Conservation (phyloP, 2,797 vertebrate genomes). For the Odontamblyopus lacepedii region DNA sequence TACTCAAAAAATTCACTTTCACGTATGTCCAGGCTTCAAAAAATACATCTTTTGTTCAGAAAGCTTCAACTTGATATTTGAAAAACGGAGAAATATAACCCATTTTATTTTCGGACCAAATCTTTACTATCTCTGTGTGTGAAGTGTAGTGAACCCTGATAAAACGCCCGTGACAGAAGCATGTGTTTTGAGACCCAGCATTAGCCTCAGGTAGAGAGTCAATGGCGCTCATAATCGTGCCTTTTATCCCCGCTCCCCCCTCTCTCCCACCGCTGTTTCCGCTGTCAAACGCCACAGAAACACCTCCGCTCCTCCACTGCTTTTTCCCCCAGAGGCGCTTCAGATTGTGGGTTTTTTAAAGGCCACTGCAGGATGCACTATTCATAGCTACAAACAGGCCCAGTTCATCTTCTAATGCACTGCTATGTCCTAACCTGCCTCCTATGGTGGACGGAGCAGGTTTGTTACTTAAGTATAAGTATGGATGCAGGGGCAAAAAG, state of each 20-base stretch:
- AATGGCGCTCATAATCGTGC: constrained; percentile 68
- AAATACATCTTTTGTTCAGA: no score
- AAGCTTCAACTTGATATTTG: background rate
- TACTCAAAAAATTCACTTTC: no score
- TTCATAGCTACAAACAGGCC: constrained; percentile 83
- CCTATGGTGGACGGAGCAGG: no score
- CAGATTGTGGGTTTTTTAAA: constrained; percentile 82
- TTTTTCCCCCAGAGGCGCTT: constrained; percentile 48
- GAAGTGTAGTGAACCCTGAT: background rate
- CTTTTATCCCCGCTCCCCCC: constrained; percentile 82
- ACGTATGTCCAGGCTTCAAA: no score
- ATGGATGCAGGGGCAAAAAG: no score
- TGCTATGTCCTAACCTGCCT: constrained; percentile 43
- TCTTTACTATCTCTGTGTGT: background rate
- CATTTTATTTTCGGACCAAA: background rate
- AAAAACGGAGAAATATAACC: background rate
- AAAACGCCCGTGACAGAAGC: constrained; percentile 4
- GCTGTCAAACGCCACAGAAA: constrained; percentile 78
- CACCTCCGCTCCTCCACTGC: constrained; percentile 69
- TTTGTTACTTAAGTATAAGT: no score
- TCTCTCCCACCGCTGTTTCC: constrained; percentile 74
- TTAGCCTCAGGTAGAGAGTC: constrained; percentile 72
- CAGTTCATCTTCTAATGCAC: constrained; percentile 64
- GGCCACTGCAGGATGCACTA: constrained; percentile 78
- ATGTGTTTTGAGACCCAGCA: constrained; percentile 7